Evolutionary conservation across 2,888 invertebrate species (phyloP).

Genomic region (Euspilapteryx auroguttella): DNA sequence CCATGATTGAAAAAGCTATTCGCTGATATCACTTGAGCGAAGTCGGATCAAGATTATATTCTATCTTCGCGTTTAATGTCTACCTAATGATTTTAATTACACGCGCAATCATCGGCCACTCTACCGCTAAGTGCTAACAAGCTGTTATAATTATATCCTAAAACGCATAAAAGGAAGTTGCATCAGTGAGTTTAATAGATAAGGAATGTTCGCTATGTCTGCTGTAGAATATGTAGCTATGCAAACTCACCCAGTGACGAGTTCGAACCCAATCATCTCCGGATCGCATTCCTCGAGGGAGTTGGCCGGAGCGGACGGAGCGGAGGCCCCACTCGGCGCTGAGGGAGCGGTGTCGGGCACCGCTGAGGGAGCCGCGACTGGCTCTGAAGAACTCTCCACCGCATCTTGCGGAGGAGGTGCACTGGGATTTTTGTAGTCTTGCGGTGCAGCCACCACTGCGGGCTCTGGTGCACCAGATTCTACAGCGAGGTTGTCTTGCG

Average conservation of each 20-base stretch:
- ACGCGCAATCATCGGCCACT: constrained; percentile 19
- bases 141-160: constrained; percentile 2
- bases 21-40: constrained; percentile 17
- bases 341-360: constrained; percentile 47
- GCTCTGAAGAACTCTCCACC: constrained; percentile 14
- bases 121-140: constrained; percentile 5
- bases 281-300: constrained; percentile 79
- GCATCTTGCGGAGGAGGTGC: constrained; percentile 25
- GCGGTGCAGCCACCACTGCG: constrained; percentile 41
- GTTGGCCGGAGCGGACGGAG: constrained; percentile 56
- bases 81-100: constrained; percentile 26
- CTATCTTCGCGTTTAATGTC: constrained; percentile 17
- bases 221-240: too few relatives aligned
- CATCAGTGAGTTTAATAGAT: neutral
- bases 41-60: constrained; percentile 28
- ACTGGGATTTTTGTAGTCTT: constrained; percentile 43
- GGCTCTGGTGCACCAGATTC: constrained; percentile 47
- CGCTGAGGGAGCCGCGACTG: constrained; percentile 42
- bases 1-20: too few relatives aligned
- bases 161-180: neutral
- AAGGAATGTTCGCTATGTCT: too few relatives aligned
- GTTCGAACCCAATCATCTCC: constrained; percentile 88
- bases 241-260: constrained; percentile 75
- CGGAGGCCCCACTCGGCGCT: constrained; percentile 48
- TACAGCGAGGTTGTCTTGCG: constrained; percentile 48